These are phyloP conservation scores for Xiphophorus birchmanni DNA, from an alignment of 2,797 vertebrate genomes.

Conservation along the genomic window DNA sequence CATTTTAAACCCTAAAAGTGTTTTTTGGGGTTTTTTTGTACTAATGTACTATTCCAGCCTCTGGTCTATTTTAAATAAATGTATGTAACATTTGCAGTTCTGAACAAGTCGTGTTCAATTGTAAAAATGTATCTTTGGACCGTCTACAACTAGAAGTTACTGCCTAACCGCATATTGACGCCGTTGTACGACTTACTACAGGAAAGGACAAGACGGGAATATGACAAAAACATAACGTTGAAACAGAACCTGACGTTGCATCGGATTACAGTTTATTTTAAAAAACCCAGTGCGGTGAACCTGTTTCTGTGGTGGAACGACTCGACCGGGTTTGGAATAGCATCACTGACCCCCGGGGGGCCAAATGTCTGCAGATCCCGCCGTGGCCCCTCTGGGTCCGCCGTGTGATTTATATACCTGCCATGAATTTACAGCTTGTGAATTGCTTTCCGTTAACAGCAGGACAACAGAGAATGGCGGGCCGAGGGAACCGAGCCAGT, in stretches of 20 bases:
- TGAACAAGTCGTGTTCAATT: too few relatives aligned
- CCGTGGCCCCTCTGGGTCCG: constrained; percentile 46
- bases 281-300: not conserved
- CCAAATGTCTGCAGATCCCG: constrained; percentile 71
- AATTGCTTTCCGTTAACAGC: constrained; percentile 76
- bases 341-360: constrained; percentile 61
- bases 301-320: constrained; percentile 20
- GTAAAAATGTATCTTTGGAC: too few relatives aligned
- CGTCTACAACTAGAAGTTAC: not conserved
- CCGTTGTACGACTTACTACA: not conserved
- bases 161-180: not conserved
- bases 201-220: not conserved
- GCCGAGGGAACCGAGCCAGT: constrained; percentile 6
- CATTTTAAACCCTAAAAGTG: too few relatives aligned
- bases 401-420: constrained; percentile 78
- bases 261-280: not conserved
- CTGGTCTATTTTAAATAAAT: too few relatives aligned
- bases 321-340: constrained; percentile 71
- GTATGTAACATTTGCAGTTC: too few relatives aligned
- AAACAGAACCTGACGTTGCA: not conserved
- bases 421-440: constrained; percentile 79
- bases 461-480: constrained; percentile 34
- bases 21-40: too few relatives aligned
- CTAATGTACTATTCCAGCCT: too few relatives aligned
- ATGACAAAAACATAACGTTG: not conserved